phyloP scores from a whole-genome alignment of 2,113 vertebrate species.

The Paedocypris sp. region DNA sequence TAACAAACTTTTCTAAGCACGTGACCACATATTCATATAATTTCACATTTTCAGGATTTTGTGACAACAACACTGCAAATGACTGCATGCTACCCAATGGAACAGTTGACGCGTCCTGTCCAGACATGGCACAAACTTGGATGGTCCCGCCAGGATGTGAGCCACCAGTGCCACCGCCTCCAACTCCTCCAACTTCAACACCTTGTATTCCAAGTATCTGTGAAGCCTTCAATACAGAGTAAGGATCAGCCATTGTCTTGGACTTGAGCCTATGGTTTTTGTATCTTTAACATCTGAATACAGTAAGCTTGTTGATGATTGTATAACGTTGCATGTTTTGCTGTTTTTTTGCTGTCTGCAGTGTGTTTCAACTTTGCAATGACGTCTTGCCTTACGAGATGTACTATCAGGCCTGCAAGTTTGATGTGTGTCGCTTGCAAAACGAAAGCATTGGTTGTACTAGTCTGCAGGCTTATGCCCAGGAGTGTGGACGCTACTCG shows the following conservation, averaged over 20 bases:
- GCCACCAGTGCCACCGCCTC: background rate
- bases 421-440: constrained; percentile 57
- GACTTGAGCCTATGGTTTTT: too few species aligned
- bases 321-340: background rate
- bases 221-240: constrained; percentile 67
- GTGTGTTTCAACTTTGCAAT: constrained; percentile 68
- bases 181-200: accelerated
- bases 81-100: constrained; percentile 69
- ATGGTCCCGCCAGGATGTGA: constrained; percentile 46
- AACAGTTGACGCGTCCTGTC: constrained; percentile 53
- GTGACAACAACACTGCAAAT: constrained; percentile 67
- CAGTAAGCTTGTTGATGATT: background rate
- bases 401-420: constrained; percentile 68
- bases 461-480: constrained; percentile 67
- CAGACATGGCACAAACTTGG: constrained; percentile 68
- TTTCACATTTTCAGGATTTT: constrained; percentile 59
- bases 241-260: constrained; percentile 50
- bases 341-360: constrained; percentile 32
- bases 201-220: constrained; percentile 46
- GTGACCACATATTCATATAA: background rate
- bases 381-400: constrained; percentile 40
- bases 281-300: too few species aligned
- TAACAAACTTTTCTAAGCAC: background rate
- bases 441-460: constrained; percentile 49
- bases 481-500: constrained; percentile 52